Evolutionary conservation across 2,888 invertebrate genomes (phyloP), one percentile per base, ranked within the genome.

Genomic region (Zaprionus lineosus): DNA sequence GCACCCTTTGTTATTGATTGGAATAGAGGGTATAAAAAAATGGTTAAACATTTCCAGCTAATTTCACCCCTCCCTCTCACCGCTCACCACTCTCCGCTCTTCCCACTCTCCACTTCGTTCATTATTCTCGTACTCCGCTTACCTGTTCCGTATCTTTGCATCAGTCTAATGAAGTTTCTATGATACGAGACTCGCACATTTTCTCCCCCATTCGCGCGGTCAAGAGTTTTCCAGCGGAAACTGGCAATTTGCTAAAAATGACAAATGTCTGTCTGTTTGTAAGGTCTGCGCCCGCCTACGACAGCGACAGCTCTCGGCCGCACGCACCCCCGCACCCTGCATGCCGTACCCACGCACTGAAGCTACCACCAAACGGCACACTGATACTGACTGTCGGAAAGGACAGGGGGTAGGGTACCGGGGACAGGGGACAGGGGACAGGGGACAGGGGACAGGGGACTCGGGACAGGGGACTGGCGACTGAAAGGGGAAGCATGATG

Each of bases 201-300:
- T 69, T 61, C 66, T 70, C 73, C 72, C 72, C 74, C 65, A 60
- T 69, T 73, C 48, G 39, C 15, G 29, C 18, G 52, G 60, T 34
- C 33, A 39, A 65, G 55, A 60, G 52, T 60, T 61, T 58, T 57
- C 62, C 47, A 78, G 71, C 81, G 81, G 81, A 82, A 82, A 84
- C 82, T 62, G 71, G 84, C 79, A 82, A 82, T 82, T 82, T 84
- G 82, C 74, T 56, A 69, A 70, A 68, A 55, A 53, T 46, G 39
- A 65, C 52, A 69, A 55, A 68, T 58, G 47, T 59, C 56, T 52
- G 33, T 31, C 43, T 58, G 31, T 40, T 5, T 31, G 28, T n/a
- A n/a, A n/a, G n/a, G n/a, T n/a, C n/a, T n/a, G n/a, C n/a, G n/a
- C n/a, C n/a, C n/a, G 24, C 12, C 39, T 16, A 46, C 44, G 28